Percentiles rank a stretch among this genome's conserved stretches.
These are phyloP conservation scores for Cotesia vestalis DNA, from an alignment of 1,140 invertebrate genomes.

Conservation along the genomic window DNA sequence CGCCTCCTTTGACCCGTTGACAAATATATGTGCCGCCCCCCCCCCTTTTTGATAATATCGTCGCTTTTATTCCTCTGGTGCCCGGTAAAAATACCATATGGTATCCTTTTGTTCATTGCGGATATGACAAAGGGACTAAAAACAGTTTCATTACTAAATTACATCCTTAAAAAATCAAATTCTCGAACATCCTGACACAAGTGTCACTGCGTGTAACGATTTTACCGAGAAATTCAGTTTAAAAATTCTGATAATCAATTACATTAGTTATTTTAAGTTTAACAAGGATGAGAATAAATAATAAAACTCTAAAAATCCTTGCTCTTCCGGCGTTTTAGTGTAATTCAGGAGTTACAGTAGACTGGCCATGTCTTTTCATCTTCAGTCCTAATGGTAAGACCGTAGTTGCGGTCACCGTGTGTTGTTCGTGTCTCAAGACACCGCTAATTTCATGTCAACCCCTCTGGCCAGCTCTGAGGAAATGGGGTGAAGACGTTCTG, in stretches of 20 bases:
- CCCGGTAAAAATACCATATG: too few relatives aligned
- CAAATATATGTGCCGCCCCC: too few relatives aligned
- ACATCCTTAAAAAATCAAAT: too few relatives aligned
- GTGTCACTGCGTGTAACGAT: background rate
- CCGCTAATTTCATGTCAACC: slow-evolving; percentile 47
- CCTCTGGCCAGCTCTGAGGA: slow-evolving; percentile 30
- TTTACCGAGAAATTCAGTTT: too few relatives aligned
- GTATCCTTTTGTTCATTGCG: too few relatives aligned
- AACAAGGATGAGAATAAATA: background rate
- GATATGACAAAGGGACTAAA: too few relatives aligned
- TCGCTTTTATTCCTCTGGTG: too few relatives aligned
- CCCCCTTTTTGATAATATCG: too few relatives aligned
- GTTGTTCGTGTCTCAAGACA: slow-evolving; percentile 36
- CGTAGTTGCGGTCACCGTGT: slow-evolving; percentile 41
- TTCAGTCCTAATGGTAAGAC: slow-evolving; percentile 30
- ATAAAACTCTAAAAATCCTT: background rate
- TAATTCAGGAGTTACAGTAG: slow-evolving; percentile 40
- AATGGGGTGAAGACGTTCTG: slow-evolving; percentile 23
- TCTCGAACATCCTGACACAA: slow-evolving; percentile 22
- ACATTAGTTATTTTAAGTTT: too few relatives aligned
- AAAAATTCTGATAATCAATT: too few relatives aligned
- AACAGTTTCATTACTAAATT: too few relatives aligned
- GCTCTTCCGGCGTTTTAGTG: background rate
- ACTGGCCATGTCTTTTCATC: slow-evolving; percentile 39
- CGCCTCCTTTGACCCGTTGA: too few relatives aligned